A percentile compares a stretch with the other conserved stretches of the same genome.
These are phyloP conservation scores for Tapera naevia DNA, from an alignment of 2,797 vertebrate genomes.

Conservation along the genomic window DNA sequence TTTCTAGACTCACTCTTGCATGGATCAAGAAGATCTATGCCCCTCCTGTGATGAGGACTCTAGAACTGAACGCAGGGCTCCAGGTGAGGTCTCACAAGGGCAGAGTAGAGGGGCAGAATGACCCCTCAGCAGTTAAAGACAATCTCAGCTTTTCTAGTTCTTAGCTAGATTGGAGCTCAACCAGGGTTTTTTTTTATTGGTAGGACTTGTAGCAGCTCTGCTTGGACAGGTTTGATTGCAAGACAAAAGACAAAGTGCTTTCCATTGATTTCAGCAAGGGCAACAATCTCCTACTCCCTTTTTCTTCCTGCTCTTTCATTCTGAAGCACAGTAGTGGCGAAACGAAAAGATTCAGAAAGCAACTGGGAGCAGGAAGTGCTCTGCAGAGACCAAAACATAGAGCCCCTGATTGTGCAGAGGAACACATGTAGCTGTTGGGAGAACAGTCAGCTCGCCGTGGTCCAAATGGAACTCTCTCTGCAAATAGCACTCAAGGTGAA, in stretches of 20 bases:
- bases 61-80: too few relatives aligned
- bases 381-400: not conserved
- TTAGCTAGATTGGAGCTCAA: not conserved
- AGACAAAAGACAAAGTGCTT: slow-evolving; percentile 27
- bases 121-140: not conserved
- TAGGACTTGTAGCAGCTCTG: not conserved
- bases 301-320: slow-evolving; percentile 40
- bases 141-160: not conserved
- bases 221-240: not conserved
- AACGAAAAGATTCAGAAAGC: slow-evolving; percentile 29
- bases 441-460: not conserved
- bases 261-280: slow-evolving; percentile 41
- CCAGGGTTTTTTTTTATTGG: not conserved
- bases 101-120: too few relatives aligned
- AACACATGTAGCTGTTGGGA: not conserved
- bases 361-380: slow-evolving; percentile 24
- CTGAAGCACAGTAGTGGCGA: not conserved
- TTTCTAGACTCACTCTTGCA: too few relatives aligned
- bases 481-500: slow-evolving; percentile 20
- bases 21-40: too few relatives aligned
- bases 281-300: not conserved
- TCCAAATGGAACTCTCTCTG: not conserved
- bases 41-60: too few relatives aligned
- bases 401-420: not conserved
- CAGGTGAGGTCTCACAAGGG: too few relatives aligned